These are phyloP conservation scores for Tipula helvola DNA, from an alignment of 2,888 invertebrate genomes.

Conservation along the genomic window DNA sequence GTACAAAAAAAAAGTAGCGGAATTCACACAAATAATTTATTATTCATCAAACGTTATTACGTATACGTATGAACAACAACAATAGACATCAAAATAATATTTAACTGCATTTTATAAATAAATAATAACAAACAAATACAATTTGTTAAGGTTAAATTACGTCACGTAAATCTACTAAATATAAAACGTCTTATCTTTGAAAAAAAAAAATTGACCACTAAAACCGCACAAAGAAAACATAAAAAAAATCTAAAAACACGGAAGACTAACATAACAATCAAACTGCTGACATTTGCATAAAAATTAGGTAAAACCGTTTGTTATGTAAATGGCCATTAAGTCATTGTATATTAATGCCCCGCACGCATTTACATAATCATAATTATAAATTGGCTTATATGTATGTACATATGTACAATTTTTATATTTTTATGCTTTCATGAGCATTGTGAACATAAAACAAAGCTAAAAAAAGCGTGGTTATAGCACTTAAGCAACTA, in stretches of 20 bases:
- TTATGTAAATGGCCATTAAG: neutral
- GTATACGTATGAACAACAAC: neutral
- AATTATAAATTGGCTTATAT: neutral
- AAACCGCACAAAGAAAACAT: neutral
- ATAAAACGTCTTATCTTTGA: neutral
- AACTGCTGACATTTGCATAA: neutral
- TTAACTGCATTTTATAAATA: neutral
- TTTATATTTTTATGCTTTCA: neutral
- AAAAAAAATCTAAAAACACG: neutral
- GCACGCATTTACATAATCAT: neutral
- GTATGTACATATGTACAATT: neutral
- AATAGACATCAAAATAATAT: neutral
- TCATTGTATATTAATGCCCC: neutral
- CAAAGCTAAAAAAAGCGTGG: neutral
- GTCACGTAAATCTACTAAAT: neutral
- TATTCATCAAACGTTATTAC: neutral
- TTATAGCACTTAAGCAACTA: too few species aligned
- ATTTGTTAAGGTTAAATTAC: neutral
- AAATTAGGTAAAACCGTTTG: neutral
- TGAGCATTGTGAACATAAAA: neutral
- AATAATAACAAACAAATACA: neutral
- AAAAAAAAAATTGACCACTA: neutral
- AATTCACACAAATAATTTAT: neutral
- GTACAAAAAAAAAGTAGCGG: neutral
- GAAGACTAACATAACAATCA: neutral